Conservation (phyloP, 2,888 invertebrate genomes). For the Pyrocoelia pectoralis region DNA sequence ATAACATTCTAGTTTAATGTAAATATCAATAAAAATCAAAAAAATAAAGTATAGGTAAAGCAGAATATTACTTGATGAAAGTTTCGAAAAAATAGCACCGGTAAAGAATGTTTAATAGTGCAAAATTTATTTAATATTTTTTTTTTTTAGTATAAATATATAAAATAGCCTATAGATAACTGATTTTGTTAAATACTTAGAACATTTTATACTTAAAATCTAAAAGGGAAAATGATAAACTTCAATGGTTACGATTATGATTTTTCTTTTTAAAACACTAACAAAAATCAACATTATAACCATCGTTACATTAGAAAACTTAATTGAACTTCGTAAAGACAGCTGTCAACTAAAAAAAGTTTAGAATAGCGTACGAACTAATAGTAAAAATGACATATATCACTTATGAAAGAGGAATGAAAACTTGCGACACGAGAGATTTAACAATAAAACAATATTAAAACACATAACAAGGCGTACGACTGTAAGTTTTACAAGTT, state of each 20-base stretch:
- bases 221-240: not conserved
- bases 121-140: not conserved
- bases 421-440: not conserved
- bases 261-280: no score
- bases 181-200: not conserved
- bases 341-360: not conserved
- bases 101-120: not conserved
- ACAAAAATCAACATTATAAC: not conserved
- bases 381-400: constrained; percentile 6
- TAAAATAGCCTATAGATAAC: not conserved
- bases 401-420: constrained; percentile 3
- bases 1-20: no score
- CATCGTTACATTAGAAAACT: not conserved
- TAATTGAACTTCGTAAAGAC: not conserved
- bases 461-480: not conserved
- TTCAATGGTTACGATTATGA: not conserved
- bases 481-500: not conserved
- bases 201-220: not conserved
- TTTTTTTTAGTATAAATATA: constrained; percentile 1
- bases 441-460: constrained; percentile 2
- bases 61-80: no score
- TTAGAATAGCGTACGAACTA: not conserved
- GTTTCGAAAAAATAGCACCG: no score
- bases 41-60: no score
- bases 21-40: no score